Evolutionary conservation across 2,113 vertebrate genomes (phyloP), one percentile per base, ranked within the genome.

Genomic region (Balaeniceps rex): DNA sequence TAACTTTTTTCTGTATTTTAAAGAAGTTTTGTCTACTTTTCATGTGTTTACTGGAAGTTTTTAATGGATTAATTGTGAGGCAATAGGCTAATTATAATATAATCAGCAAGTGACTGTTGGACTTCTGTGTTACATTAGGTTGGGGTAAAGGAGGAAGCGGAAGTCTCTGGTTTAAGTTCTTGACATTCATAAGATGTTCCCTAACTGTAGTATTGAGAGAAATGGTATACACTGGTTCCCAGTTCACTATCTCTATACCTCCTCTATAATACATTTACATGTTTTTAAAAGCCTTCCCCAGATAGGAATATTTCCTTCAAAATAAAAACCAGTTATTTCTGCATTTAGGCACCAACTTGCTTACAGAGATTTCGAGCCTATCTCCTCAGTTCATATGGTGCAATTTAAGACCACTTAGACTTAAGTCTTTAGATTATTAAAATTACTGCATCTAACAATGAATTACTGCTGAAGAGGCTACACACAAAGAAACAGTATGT

Each of bases 221-320:
- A 65, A 47, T 2, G 2, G 8, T 17, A 16, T 26, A 9, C 3
- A 11, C 29, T 55, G 10, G 28, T 75, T 87, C 25, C 29, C 34
- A 54, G 17, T 44, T 91, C 17, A 80, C 34, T 15, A 23, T 40
- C 16, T 92, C 64, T 84, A 4, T 1, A 0, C 12, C 10, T 66
- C 4, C 15, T 58, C 2, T 84, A 0, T 42, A 33, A 51, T 46
- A n/a, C 6, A 9, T n/a, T 18, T 36, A 24, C 2, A 1, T 36
- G 23, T 57, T 90, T 86, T 71, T 33, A 75, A 74, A 90, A 89
- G 7, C 6, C 22, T 69, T 88, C 31, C 8, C 14, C 8, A n/a
- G 5, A 34, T 4, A 51, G 11, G 25, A 77, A 8, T 28, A 23
- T 63, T 81, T 83, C 18, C 44, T 80, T 90, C 15, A 61, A 36